Conservation (phyloP, 2,888 invertebrate genomes). For the Dusona sp. region DNA sequence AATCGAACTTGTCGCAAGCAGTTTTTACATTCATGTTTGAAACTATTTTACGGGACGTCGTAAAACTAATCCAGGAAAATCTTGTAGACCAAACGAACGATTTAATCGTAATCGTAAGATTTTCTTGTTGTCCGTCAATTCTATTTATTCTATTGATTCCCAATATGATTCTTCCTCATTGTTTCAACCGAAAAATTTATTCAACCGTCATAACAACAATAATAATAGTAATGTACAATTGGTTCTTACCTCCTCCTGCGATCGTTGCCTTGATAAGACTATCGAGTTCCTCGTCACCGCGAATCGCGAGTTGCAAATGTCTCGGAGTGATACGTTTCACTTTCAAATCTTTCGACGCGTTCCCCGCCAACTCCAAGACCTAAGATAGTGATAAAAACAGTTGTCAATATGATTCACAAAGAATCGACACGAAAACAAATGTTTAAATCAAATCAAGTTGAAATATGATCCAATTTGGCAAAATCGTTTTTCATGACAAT, state of each 20-base stretch:
- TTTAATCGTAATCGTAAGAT: background rate
- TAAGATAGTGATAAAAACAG: background rate
- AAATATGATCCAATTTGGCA: background rate
- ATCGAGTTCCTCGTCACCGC: conserved; percentile 99
- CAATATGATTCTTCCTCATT: background rate
- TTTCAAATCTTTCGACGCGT: conserved; percentile 99
- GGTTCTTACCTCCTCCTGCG: conserved; percentile 95
- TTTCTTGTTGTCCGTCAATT: background rate
- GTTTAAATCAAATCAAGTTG: too few relatives aligned
- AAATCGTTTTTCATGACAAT: background rate
- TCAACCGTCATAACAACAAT: background rate
- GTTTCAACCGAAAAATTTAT: background rate
- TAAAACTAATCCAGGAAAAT: background rate
- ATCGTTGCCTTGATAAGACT: conserved; percentile 99
- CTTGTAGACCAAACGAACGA: background rate
- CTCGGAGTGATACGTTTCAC: conserved; percentile 99
- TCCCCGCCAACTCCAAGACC: conserved; percentile 99
- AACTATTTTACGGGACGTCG: background rate
- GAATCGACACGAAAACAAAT: too few relatives aligned
- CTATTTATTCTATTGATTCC: background rate
- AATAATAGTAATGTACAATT: too few relatives aligned
- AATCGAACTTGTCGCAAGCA: too few relatives aligned
- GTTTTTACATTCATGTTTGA: too few relatives aligned
- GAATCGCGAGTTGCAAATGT: conserved; percentile 99
- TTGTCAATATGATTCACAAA: background rate